Base-by-base conservation (phyloP, 2,888 invertebrate genomes). In the Zygaena filipendulae region DNA sequence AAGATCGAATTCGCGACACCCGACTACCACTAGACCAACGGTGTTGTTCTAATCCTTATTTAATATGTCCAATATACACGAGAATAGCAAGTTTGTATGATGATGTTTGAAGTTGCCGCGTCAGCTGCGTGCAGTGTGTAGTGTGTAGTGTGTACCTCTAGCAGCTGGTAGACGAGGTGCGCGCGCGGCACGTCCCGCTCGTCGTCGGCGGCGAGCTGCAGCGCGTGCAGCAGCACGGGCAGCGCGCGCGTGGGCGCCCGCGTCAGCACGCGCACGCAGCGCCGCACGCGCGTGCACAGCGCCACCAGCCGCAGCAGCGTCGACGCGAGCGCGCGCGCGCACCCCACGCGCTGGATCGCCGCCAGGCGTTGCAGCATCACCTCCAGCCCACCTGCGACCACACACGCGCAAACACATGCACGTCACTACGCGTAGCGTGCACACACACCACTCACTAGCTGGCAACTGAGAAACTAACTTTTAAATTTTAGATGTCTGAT, bases 301-400 rank as follows among this genome's bases (percentile, higher is more conserved):
- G 91, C 83, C 63, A 97, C 89, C 41, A 98, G 77, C 53, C 97
- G 96, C 21, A 97, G 81, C 19, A 97, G 80, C 1, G 97, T 97
- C 43, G 91, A 90, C 40, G 95, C 85, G 27, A 98, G 75, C 13
- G 95, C 91, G 29, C 92, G 87, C 1, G 95, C 95, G 20, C 91
- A 83, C n/a, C 89, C 87, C 27, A 95, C 87, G 48, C 94, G 92
- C 47, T 89, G 87, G 46, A 96, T 88, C 3, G 92, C 90, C 2
- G 91, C 90, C 29, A 98, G 82, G 2, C 97, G 86, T 43, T 87
- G 87, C 23, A 95, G 81, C 89, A 94, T 92, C 4, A 90, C 88
- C 62, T 90, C 84, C 13, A 85, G 58, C 1, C 85, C 85, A 37
- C 84, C 80, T 80, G 49, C 0, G n/a, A 5, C 4, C 4, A 12